Evolutionary conservation across 2,888 invertebrate species (phyloP).

Genomic region (Mesopsocus fuscifrons): DNA sequence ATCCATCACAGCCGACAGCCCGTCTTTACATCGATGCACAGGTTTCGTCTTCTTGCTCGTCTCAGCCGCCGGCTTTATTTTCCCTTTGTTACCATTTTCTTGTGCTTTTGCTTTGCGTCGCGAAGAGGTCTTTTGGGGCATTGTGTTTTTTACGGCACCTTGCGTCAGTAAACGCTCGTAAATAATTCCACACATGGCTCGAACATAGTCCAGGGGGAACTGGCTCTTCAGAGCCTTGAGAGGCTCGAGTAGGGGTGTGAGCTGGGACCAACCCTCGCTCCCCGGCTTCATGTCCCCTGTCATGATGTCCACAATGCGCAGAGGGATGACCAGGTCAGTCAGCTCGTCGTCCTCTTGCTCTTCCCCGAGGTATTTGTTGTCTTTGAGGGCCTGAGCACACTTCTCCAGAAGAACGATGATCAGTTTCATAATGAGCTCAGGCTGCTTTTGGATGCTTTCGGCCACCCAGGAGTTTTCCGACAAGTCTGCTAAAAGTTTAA

Average conservation of each 20-base stretch:
- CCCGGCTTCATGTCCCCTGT: constrained; percentile 17
- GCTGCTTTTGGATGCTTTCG: constrained; percentile 22
- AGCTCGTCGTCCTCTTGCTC: constrained; percentile 22
- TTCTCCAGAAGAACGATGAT: constrained; percentile 22
- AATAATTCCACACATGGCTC: background rate
- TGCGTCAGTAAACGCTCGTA: constrained; percentile 17
- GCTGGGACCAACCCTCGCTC: constrained; percentile 20
- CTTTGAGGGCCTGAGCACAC: constrained; percentile 10
- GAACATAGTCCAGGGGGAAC: constrained; percentile 15
- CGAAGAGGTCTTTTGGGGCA: background rate
- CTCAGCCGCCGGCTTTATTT: background rate
- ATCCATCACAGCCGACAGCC: constrained; percentile 40
- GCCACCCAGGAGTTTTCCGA: constrained; percentile 22
- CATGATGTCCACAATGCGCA: constrained; percentile 21
- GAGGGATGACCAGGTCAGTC: constrained; percentile 24
- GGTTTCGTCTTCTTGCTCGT: constrained; percentile 6
- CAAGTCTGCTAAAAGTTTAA: constrained; percentile 23
- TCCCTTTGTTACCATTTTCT: background rate
- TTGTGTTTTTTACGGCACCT: constrained; percentile 16
- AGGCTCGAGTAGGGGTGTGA: constrained; percentile 22
- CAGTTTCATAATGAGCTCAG: constrained; percentile 23
- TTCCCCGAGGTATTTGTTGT: constrained; percentile 15
- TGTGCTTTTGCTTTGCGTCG: background rate
- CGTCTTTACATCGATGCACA: constrained; percentile 21
- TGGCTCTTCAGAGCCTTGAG: constrained; percentile 18